These are phyloP conservation scores for Colinus virginianus DNA, from an alignment of 2,113 vertebrate genomes.

Conservation along the genomic window DNA sequence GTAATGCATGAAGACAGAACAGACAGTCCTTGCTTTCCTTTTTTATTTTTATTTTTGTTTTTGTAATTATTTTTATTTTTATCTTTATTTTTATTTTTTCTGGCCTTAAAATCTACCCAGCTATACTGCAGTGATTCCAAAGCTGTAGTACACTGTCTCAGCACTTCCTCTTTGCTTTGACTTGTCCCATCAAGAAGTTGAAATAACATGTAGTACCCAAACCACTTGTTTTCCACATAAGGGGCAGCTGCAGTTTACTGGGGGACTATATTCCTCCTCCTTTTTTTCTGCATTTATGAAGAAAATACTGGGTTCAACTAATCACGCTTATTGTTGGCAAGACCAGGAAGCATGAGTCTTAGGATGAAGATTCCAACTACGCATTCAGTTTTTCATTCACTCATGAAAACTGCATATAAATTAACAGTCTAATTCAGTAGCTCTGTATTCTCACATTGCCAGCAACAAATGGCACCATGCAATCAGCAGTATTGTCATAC, in stretches of 20 bases:
- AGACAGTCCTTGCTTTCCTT: not conserved
- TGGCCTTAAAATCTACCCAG: not conserved
- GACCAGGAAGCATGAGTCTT: not conserved
- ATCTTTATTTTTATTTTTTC: not conserved
- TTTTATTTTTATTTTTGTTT: not conserved
- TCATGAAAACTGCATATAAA: not conserved
- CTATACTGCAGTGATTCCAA: not conserved
- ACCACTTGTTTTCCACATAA: not conserved
- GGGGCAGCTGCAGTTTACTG: not conserved
- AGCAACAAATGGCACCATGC: not conserved
- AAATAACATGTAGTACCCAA: not conserved
- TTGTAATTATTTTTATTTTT: too few relatives aligned
- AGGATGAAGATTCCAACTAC: not conserved
- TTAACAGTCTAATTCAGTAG: not conserved
- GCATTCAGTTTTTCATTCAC: not conserved
- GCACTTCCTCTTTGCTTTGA: not conserved
- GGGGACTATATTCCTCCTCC: fast-evolving
- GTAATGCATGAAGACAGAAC: not conserved
- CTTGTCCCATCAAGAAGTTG: not conserved
- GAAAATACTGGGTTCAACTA: not conserved
- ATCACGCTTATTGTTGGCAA: not conserved
- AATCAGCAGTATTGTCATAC: fast-evolving
- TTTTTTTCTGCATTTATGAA: not conserved
- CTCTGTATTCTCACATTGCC: not conserved
- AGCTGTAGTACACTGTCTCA: not conserved